Percentiles rank a stretch among this genome's conserved stretches.
phyloP scores from a whole-genome alignment of 2,113 vertebrate genomes.

The Leptobrachium leishanense region DNA sequence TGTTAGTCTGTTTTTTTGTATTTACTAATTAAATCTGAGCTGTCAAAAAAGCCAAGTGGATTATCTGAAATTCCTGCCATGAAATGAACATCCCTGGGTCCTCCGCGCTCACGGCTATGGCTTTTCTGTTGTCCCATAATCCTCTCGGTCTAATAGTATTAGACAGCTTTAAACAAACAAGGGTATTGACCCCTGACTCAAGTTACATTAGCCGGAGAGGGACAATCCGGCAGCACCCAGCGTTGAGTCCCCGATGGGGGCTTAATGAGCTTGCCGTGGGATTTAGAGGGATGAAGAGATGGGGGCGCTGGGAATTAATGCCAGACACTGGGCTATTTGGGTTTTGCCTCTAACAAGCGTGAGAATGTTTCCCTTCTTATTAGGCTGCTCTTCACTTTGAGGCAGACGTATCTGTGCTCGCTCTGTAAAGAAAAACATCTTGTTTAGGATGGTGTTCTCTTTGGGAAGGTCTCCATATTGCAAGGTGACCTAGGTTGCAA shows the following conservation, averaged over 20 bases:
- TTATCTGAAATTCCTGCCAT: background rate
- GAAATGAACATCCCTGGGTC: slow-evolving; percentile 17
- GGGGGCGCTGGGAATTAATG: slow-evolving; percentile 1
- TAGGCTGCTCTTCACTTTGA: no score
- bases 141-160: slow-evolving; percentile 52
- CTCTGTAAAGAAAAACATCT: no score
- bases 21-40: no score
- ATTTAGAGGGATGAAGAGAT: slow-evolving; percentile 51
- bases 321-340: background rate
- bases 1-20: no score
- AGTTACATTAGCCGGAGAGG: slow-evolving; percentile 12
- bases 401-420: no score
- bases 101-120: background rate
- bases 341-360: background rate
- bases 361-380: background rate
- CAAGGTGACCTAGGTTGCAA: no score
- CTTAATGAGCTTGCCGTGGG: slow-evolving; percentile 25
- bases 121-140: slow-evolving; percentile 42
- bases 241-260: background rate
- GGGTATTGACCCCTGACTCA: slow-evolving; percentile 28
- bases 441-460: no score
- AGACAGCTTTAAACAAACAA: slow-evolving; percentile 37
- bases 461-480: no score
- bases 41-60: no score
- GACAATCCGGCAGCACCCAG: background rate